Conservation (phyloP, 2,113 vertebrate genomes). For the Cricetomys ansorgei region DNA sequence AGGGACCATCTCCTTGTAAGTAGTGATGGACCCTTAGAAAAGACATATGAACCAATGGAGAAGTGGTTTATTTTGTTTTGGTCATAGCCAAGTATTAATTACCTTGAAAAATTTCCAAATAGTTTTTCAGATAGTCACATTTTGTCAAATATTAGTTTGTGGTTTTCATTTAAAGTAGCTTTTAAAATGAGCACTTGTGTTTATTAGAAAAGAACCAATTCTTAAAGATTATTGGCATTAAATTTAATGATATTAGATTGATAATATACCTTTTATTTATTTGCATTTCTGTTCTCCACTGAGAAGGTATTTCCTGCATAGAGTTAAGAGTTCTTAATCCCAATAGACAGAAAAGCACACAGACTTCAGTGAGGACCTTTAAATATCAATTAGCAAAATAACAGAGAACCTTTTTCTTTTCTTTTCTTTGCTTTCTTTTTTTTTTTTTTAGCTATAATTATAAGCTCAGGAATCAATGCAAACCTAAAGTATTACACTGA, state of each 20-base stretch:
- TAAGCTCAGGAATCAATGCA: background rate
- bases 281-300: background rate
- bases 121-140: background rate
- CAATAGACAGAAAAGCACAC: background rate
- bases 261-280: background rate
- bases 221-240: background rate
- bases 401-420: background rate
- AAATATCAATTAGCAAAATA: background rate
- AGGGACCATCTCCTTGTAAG: too few relatives aligned
- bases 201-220: background rate
- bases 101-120: background rate
- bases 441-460: background rate
- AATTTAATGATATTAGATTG: background rate
- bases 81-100: background rate
- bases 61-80: background rate
- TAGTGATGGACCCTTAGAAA: background rate
- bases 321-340: background rate
- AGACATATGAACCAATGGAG: background rate
- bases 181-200: too few relatives aligned
- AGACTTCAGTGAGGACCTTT: background rate
- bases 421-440: too few relatives aligned
- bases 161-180: background rate
- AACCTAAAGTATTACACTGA: background rate
- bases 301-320: background rate
- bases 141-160: background rate